These are phyloP conservation scores for Nipponia nippon DNA, from an alignment of 2,113 vertebrate species.

Conservation along the genomic window DNA sequence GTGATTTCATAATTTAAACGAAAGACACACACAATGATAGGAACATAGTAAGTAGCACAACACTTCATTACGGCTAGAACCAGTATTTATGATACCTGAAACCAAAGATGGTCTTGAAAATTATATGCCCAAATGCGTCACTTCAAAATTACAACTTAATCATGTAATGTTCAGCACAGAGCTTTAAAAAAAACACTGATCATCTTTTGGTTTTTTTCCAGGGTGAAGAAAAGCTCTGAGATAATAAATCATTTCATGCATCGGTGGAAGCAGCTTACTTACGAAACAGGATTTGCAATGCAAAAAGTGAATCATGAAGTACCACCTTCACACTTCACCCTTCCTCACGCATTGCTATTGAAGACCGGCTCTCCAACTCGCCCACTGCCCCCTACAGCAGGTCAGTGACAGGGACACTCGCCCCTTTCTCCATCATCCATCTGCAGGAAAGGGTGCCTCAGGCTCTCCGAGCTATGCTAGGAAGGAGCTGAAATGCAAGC, in stretches of 20 bases:
- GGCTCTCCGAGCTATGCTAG: not conserved
- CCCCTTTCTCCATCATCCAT: not conserved
- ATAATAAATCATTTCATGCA: constrained; percentile 1
- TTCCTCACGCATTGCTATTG: not conserved
- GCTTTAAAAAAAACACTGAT: not conserved
- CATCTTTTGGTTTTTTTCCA: not conserved
- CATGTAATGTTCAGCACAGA: not conserved
- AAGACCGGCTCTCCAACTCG: not conserved
- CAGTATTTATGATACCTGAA: constrained; percentile 10
- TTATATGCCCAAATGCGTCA: not conserved
- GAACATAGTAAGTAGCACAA: constrained; percentile 18
- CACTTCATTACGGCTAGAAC: constrained; percentile 38
- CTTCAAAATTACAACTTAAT: constrained; percentile 28
- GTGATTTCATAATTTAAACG: constrained; percentile 61
- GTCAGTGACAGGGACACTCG: not conserved
- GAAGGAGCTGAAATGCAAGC: not conserved
- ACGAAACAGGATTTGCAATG: constrained; percentile 10
- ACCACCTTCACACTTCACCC: not conserved
- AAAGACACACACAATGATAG: constrained; percentile 17
- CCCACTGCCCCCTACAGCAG: not conserved
- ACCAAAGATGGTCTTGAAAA: constrained; percentile 22
- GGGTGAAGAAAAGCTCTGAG: constrained; percentile 1
- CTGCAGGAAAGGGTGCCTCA: rapidly evolving
- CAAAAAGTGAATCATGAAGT: not conserved
- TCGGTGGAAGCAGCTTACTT: not conserved